Evolutionary conservation across 2,888 invertebrate genomes (phyloP), one percentile per base, ranked within the genome.

Genomic region (Heliconius sara): DNA sequence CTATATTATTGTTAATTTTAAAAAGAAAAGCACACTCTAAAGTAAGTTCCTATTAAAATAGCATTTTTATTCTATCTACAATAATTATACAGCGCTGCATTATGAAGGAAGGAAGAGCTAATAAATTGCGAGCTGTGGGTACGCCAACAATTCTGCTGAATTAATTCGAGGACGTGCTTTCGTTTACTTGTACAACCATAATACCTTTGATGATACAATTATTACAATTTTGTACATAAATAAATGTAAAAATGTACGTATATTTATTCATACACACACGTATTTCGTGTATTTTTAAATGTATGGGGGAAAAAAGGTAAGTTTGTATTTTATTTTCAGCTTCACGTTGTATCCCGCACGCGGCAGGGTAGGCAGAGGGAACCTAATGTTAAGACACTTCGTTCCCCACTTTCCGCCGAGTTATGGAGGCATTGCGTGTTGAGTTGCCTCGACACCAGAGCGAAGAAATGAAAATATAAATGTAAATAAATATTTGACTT

Each of bases 111-210:
- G 83, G 84, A 80, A 84, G 83, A 80, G 81, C 79, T 83, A 84
- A 84, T 85, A 85, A 86, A 85, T 85, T 85, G 82, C 80, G 82
- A 82, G 79, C 82, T 76, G 80, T 72, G 81, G 81, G 63, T 76
- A 66, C 77, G 79, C 80, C 78, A 84, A 83, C 80, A 82, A 83
- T 83, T 83, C 82, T 79, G 76, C 75, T 82, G 83, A 84, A 80
- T 83, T 82, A 80, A 78, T 80, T 82, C 81, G 52, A 80, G 81
- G 83, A 84, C 88, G 85, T 80, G 84, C 68, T 84, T 86, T 85
- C 83, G 82, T 84, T 84, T 86, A 79, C 82, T 82, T 81, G 79
- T 47, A 76, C 68, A 39, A 72, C 72, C 75, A 77, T 75, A 73
- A 80, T 78, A 80, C 72, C 72, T 65, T 78, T 74, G 70, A 78